Conservation (phyloP, 2,113 vertebrate genomes). For the Rynchops niger region DNA sequence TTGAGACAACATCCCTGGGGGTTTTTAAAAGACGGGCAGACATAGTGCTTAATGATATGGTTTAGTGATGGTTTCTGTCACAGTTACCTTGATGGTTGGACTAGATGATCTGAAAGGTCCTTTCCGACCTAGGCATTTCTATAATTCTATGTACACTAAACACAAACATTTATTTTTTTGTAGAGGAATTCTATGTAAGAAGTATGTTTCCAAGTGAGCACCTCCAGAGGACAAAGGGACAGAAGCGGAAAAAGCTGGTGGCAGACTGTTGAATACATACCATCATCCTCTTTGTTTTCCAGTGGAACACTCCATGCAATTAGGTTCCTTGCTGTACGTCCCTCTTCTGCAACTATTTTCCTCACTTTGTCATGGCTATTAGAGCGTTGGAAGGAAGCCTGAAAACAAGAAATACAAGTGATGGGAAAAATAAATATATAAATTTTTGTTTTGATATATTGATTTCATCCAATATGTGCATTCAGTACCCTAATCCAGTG, state of each 20-base stretch:
- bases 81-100: too few species aligned
- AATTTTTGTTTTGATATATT: neutral
- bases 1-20: too few species aligned
- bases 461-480: neutral
- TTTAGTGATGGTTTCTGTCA: too few species aligned
- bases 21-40: too few species aligned
- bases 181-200: neutral
- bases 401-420: neutral
- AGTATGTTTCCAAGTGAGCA: neutral
- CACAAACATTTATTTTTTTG: neutral
- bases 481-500: too few species aligned
- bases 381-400: slow-evolving; percentile 96
- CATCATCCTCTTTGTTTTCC: slow-evolving; percentile 94
- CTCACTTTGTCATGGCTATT: slow-evolving; percentile 98
- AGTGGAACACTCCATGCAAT: slow-evolving; percentile 97
- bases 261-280: slow-evolving; percentile 67
- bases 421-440: neutral
- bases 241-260: neutral
- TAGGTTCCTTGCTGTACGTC: slow-evolving; percentile 92
- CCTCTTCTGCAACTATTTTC: slow-evolving; percentile 96
- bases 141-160: neutral
- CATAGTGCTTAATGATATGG: too few species aligned
- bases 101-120: too few species aligned
- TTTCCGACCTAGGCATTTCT: too few species aligned
- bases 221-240: neutral